phyloP scores from a whole-genome alignment of 2,797 vertebrate species.

The Arrhamphus sclerolepis region DNA sequence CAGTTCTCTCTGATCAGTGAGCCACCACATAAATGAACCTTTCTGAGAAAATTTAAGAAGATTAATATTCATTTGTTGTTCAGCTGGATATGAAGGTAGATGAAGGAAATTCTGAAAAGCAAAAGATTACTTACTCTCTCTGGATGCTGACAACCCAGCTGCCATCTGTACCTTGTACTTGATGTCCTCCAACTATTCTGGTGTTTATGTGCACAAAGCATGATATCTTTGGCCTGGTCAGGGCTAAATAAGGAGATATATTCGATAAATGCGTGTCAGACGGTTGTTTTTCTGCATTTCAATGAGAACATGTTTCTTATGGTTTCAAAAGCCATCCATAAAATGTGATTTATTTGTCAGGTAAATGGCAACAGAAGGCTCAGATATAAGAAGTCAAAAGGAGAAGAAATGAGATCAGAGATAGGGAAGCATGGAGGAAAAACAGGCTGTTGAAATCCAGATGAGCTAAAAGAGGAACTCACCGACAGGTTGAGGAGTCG shows the following conservation, averaged over 20 bases:
- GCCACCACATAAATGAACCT: conserved; percentile 92
- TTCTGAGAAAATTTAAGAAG: conserved; percentile 72
- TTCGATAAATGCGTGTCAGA: conserved; percentile 23
- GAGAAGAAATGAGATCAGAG: conserved; percentile 30
- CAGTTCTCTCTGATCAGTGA: conserved; percentile 94
- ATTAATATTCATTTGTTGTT: conserved; percentile 2
- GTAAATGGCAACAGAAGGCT: conserved; percentile 38
- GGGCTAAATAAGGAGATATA: conserved; percentile 41
- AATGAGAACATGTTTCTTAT: conserved; percentile 9
- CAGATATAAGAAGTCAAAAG: conserved; percentile 25
- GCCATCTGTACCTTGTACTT: conserved; percentile 86
- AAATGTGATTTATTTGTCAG: conserved; percentile 47
- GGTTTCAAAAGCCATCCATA: conserved; percentile 37
- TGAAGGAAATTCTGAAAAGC: neutral
- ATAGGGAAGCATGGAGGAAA: conserved; percentile 31
- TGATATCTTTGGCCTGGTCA: conserved; percentile 66
- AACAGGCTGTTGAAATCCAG: conserved; percentile 13
- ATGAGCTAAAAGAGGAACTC: conserved; percentile 51
- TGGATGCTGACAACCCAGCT: conserved; percentile 97
- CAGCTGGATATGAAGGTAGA: neutral
- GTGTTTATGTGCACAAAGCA: conserved; percentile 83
- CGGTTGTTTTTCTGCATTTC: conserved; percentile 24
- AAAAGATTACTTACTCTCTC: conserved; percentile 73
- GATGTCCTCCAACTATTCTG: conserved; percentile 93
- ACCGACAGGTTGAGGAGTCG: conserved; percentile 62